Percentiles rank a stretch among this genome's conserved stretches.
phyloP scores from a whole-genome alignment of 2,797 vertebrate species.

The Sparus aurata region DNA sequence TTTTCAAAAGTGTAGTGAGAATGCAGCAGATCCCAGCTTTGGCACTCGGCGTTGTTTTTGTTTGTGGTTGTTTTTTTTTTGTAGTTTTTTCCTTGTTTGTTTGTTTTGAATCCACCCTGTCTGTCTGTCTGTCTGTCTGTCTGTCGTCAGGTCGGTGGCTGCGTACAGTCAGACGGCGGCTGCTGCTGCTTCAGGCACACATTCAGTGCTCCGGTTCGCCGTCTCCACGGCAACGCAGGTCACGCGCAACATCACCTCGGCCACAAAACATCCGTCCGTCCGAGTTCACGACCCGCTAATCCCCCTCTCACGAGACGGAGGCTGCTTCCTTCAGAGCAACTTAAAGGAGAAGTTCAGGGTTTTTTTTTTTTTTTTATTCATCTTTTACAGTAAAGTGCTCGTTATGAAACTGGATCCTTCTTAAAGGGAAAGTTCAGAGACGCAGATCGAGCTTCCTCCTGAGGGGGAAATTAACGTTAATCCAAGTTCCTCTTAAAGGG shows the following conservation, averaged over 20 bases:
- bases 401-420: neutral
- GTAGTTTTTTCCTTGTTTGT: slow-evolving; percentile 45
- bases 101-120: slow-evolving; percentile 56
- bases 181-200: slow-evolving; percentile 71
- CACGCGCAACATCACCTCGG: slow-evolving; percentile 67
- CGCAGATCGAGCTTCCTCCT: no score
- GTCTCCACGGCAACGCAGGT: slow-evolving; percentile 61
- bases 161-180: slow-evolving; percentile 69
- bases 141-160: slow-evolving; percentile 33
- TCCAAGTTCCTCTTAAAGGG: no score
- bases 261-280: slow-evolving; percentile 30
- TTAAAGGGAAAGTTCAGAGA: slow-evolving; percentile 25
- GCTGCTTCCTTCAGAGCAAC: slow-evolving; percentile 16
- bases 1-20: slow-evolving; percentile 76
- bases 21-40: slow-evolving; percentile 92
- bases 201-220: slow-evolving; percentile 69
- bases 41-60: slow-evolving; percentile 85
- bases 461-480: no score
- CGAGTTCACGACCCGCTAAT: slow-evolving; percentile 44
- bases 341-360: slow-evolving; percentile 32
- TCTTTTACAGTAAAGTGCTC: neutral
- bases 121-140: slow-evolving; percentile 43
- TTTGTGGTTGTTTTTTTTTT: slow-evolving; percentile 35
- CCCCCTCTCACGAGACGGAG: slow-evolving; percentile 11
- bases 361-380: neutral